A percentile compares a stretch with the other conserved stretches of the same genome.
These are phyloP conservation scores for Hirundichthys speculiger DNA, from an alignment of 2,113 vertebrate species.

Conservation along the genomic window DNA sequence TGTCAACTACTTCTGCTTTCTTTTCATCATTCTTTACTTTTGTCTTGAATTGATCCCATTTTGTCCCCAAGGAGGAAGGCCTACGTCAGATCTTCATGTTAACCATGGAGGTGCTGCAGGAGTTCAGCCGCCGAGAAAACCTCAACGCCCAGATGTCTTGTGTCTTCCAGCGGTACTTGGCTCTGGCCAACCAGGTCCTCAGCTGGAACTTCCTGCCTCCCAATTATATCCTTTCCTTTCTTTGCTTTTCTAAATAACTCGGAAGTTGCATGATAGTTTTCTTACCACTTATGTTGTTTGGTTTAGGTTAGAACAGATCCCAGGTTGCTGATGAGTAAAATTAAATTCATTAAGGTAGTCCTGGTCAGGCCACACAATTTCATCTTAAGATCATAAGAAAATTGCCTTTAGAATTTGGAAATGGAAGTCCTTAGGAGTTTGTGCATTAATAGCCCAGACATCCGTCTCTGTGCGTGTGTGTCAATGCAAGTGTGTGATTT, in stretches of 20 bases:
- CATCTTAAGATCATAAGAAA: too few relatives aligned
- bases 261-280: neutral
- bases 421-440: too few relatives aligned
- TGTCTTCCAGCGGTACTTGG: slow-evolving; percentile 97
- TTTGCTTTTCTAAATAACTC: neutral
- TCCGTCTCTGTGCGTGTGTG: neutral
- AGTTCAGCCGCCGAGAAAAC: slow-evolving; percentile 95
- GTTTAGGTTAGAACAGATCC: neutral
- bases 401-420: too few relatives aligned
- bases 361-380: too few relatives aligned
- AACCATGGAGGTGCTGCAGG: slow-evolving; percentile 96
- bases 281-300: neutral
- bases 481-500: slow-evolving; percentile 22
- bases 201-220: slow-evolving; percentile 99
- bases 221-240: slow-evolving; percentile 94
- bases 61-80: slow-evolving; percentile 87
- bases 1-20: neutral
- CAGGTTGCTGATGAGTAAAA: neutral
- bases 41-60: neutral
- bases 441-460: too few relatives aligned
- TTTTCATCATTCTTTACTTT: neutral
- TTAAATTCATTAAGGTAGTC: too few relatives aligned
- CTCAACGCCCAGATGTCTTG: slow-evolving; percentile 97
- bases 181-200: slow-evolving; percentile 97
- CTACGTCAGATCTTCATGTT: slow-evolving; percentile 95